phyloP scores from a whole-genome alignment of 2,888 invertebrate species.

The Lycia hirtaria region DNA sequence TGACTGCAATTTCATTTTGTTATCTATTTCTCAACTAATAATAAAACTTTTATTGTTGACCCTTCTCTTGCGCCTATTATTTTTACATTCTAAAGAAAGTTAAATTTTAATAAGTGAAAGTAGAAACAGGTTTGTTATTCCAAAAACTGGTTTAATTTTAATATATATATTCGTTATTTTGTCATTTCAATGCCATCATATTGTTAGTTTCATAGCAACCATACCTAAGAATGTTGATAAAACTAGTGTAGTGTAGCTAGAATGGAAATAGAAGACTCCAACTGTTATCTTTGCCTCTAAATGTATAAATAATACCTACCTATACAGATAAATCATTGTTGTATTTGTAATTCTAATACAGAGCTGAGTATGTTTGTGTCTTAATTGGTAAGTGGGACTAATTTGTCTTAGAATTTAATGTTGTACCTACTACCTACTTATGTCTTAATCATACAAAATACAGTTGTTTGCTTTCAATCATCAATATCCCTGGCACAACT shows the following conservation, averaged over 20 bases:
- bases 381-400: no score
- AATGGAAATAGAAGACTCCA: not conserved
- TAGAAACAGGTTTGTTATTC: conserved; percentile 9
- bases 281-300: not conserved
- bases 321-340: not conserved
- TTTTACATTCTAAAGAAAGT: conserved; percentile 12
- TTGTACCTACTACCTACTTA: no score
- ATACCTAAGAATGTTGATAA: not conserved
- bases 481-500: no score
- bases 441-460: no score
- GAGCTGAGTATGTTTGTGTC: no score
- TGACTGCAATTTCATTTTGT: not conserved
- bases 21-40: not conserved
- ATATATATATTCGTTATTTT: not conserved
- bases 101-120: conserved; percentile 10
- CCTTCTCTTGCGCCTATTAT: conserved; percentile 5
- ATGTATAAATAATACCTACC: not conserved
- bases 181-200: not conserved
- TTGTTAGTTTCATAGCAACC: no score
- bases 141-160: not conserved
- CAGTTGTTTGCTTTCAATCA: no score
- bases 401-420: no score
- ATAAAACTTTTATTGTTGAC: conserved; percentile 7
- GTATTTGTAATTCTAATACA: no score
- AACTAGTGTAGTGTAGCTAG: not conserved